phyloP scores from a whole-genome alignment of 2,797 vertebrate species.

The Synaphobranchus kaupii region DNA sequence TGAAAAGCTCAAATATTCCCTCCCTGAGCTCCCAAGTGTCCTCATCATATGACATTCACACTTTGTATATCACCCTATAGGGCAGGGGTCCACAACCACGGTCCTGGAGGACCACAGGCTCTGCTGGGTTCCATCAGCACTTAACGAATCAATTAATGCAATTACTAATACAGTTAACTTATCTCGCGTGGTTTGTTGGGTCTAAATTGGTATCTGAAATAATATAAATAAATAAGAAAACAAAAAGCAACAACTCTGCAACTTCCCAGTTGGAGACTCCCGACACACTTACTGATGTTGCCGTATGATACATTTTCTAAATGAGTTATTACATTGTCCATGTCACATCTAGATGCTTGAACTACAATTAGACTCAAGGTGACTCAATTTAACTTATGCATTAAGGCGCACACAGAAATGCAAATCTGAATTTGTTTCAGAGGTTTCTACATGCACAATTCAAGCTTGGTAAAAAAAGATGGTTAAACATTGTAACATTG shows the following conservation, averaged over 20 bases:
- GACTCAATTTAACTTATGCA: neutral
- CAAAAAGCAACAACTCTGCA: too few species aligned
- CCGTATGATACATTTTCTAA: neutral
- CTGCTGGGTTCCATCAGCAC: too few species aligned
- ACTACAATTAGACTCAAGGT: neutral
- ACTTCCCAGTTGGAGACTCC: neutral
- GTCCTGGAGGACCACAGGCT: neutral
- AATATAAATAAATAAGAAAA: too few species aligned
- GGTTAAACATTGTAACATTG: neutral
- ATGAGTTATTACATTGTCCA: neutral
- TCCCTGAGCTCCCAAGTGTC: neutral
- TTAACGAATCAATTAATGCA: too few species aligned
- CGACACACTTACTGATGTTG: neutral
- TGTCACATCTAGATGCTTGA: neutral
- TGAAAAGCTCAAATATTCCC: neutral
- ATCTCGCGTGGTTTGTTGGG: too few species aligned
- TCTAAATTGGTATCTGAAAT: too few species aligned
- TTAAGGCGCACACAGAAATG: neutral
- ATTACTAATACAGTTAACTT: too few species aligned
- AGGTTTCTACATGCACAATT: neutral
- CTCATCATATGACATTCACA: neutral
- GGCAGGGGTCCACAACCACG: too few species aligned
- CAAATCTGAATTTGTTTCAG: neutral
- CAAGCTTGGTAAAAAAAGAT: neutral
- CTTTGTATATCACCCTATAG: too few species aligned